These are phyloP conservation scores for Odontomachus brunneus DNA, from an alignment of 1,140 invertebrate species.

Conservation along the genomic window DNA sequence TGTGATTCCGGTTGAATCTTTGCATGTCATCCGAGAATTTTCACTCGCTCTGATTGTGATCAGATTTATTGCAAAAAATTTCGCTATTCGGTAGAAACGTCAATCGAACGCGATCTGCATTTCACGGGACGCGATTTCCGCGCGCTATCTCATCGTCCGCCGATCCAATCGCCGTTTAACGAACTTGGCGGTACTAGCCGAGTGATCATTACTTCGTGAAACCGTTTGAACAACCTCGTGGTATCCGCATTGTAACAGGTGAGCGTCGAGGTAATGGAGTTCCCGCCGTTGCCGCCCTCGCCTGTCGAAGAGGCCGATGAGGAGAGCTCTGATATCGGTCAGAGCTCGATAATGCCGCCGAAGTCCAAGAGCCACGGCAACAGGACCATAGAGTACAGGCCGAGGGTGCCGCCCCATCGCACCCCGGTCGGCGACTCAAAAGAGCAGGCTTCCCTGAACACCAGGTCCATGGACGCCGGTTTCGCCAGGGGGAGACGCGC, in stretches of 20 bases:
- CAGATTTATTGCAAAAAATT: too few relatives aligned
- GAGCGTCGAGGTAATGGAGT: conserved; percentile 87
- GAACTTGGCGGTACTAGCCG: too few relatives aligned
- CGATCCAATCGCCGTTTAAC: too few relatives aligned
- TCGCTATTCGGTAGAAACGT: too few relatives aligned
- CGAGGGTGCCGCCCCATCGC: conserved; percentile 90
- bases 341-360: conserved; percentile 81
- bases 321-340: conserved; percentile 89
- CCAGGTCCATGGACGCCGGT: conserved; percentile 92
- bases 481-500: conserved; percentile 88
- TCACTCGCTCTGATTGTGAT: too few relatives aligned
- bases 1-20: too few relatives aligned
- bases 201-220: too few relatives aligned
- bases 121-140: too few relatives aligned
- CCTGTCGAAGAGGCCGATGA: conserved; percentile 92
- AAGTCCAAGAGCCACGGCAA: conserved; percentile 77
- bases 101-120: too few relatives aligned
- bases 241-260: conserved; percentile 80
- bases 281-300: conserved; percentile 92
- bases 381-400: conserved; percentile 85
- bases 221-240: neutral
- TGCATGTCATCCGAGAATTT: too few relatives aligned
- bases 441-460: conserved; percentile 88
- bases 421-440: conserved; percentile 85
- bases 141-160: too few relatives aligned